These are phyloP conservation scores for Callospermophilus lateralis DNA, from an alignment of 2,113 vertebrate genomes.

Conservation along the genomic window DNA sequence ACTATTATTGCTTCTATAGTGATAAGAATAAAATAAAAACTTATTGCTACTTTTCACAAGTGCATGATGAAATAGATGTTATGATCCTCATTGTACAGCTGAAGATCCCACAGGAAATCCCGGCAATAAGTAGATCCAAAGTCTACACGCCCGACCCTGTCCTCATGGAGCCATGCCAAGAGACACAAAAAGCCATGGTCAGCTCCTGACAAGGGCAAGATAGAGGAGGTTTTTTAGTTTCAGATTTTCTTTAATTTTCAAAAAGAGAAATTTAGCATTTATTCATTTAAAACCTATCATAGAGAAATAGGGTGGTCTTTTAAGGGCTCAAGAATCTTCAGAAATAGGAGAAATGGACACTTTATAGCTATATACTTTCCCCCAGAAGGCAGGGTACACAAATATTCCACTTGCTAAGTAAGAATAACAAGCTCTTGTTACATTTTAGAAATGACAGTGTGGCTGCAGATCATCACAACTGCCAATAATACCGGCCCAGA, in stretches of 20 bases:
- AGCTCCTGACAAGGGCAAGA: background rate
- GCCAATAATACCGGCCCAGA: background rate
- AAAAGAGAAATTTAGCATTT: background rate
- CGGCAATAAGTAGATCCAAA: background rate
- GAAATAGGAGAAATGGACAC: background rate
- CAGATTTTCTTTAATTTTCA: conserved; percentile 53
- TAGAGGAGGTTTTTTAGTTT: background rate
- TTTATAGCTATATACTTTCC: background rate
- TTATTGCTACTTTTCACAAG: background rate
- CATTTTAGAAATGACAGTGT: background rate
- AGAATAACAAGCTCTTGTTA: background rate
- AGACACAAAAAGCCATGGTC: background rate
- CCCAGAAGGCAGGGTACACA: background rate
- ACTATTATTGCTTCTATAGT: background rate
- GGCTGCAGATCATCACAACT: background rate
- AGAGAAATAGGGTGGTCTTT: background rate
- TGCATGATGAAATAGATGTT: background rate
- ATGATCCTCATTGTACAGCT: background rate
- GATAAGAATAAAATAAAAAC: conserved; percentile 45
- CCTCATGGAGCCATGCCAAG: background rate
- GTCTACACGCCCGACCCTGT: background rate
- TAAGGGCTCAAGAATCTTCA: background rate
- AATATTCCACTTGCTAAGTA: background rate
- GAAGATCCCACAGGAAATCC: conserved; percentile 28
- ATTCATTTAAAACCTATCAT: conserved; percentile 21